phyloP scores from a whole-genome alignment of 1,140 invertebrate species.

The Drosophila seguyi region DNA sequence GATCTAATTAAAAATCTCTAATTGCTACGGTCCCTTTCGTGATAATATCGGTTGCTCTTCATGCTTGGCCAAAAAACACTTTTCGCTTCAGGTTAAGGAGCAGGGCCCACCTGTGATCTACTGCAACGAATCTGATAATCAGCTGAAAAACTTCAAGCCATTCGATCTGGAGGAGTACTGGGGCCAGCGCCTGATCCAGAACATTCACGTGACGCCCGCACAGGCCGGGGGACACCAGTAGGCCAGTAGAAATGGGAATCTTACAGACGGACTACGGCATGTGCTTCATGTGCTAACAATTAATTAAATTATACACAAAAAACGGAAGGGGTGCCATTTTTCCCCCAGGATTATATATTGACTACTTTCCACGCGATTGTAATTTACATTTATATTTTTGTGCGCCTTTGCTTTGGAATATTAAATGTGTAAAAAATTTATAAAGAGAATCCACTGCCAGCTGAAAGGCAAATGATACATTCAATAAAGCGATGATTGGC shows the following conservation, averaged over 20 bases:
- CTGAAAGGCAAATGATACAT: constrained; percentile 60
- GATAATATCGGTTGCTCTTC: constrained; percentile 28
- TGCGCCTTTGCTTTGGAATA: constrained; percentile 23
- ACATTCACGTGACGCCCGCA: constrained; percentile 79
- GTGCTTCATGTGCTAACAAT: constrained; percentile 48
- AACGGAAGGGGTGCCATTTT: constrained; percentile 25
- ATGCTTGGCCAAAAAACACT: constrained; percentile 29
- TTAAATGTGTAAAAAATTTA: constrained; percentile 40
- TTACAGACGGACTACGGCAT: constrained; percentile 48
- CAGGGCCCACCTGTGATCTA: constrained; percentile 73
- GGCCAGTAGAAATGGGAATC: constrained; percentile 54
- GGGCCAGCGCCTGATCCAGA: constrained; percentile 82
- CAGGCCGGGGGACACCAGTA: constrained; percentile 72
- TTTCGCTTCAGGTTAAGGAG: constrained; percentile 67
- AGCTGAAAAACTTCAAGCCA: constrained; percentile 83
- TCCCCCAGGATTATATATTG: constrained; percentile 18
- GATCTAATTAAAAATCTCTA: neutral
- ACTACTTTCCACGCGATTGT: constrained; percentile 33
- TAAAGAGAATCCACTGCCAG: constrained; percentile 63
- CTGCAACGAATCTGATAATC: constrained; percentile 81
- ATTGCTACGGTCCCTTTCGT: constrained; percentile 16
- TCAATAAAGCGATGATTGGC: constrained; percentile 32
- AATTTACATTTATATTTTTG: constrained; percentile 35
- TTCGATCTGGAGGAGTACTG: constrained; percentile 84
- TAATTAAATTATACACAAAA: constrained; percentile 38